phyloP scores from a whole-genome alignment of 1,140 invertebrate species.

The Drosophila trapezifrons region DNA sequence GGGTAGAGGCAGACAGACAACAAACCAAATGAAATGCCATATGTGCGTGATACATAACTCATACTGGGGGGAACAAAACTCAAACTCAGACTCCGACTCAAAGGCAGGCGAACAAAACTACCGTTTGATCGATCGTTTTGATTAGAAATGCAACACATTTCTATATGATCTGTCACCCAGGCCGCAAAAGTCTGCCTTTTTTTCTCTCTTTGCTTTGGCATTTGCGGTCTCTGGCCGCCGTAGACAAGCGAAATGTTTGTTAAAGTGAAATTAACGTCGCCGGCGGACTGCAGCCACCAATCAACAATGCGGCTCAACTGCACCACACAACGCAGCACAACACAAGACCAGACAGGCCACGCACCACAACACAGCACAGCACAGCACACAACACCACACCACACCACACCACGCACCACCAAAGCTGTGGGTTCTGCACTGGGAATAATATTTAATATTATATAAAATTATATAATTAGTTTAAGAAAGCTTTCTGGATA shows the following conservation, averaged over 20 bases:
- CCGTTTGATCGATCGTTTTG: conserved; percentile 84
- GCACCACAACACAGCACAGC: conserved; percentile 18
- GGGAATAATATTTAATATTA: not conserved
- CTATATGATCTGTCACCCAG: conserved; percentile 82
- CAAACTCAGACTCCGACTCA: conserved; percentile 11
- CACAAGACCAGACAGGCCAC: conserved; percentile 19
- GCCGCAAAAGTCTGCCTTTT: conserved; percentile 63
- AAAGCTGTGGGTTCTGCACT: conserved; percentile 18
- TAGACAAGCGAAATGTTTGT: conserved; percentile 82
- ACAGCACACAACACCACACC: not conserved
- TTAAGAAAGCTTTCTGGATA: too few species aligned
- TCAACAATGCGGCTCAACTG: conserved; percentile 68
- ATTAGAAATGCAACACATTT: conserved; percentile 84
- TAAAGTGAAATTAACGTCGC: conserved; percentile 83
- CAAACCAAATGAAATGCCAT: conserved; percentile 56
- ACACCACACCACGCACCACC: conserved; percentile 7
- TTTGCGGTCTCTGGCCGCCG: conserved; percentile 41
- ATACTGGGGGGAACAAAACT: conserved; percentile 15
- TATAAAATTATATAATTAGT: too few species aligned
- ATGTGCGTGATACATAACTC: conserved; percentile 44
- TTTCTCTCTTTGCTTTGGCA: conserved; percentile 10
- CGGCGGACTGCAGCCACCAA: conserved; percentile 72
- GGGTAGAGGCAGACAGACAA: conserved; percentile 6
- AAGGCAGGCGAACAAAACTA: conserved; percentile 68
- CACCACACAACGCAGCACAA: conserved; percentile 7